phyloP scores from a whole-genome alignment of 2,797 vertebrate species.

The Triplophysa yarkandensis region DNA sequence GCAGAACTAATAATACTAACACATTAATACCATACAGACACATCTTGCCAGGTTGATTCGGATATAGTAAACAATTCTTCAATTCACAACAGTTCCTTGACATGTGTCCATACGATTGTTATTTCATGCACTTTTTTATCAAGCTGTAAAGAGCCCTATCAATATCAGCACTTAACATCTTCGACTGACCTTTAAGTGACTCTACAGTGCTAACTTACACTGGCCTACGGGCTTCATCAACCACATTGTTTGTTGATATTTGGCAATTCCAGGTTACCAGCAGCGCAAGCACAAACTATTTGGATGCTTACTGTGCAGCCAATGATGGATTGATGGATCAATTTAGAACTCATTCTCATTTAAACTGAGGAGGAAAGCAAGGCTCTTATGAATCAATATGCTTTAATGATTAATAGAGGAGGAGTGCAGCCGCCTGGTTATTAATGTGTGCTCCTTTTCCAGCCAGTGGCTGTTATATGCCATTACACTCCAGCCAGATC shows the following conservation, averaged over 20 bases:
- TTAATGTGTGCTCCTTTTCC: conserved; percentile 56
- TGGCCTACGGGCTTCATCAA: conserved; percentile 48
- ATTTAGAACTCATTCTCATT: conserved; percentile 61
- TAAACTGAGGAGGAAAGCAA: conserved; percentile 58
- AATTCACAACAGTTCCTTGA: neutral
- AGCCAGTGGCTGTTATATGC: conserved; percentile 44
- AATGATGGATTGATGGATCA: conserved; percentile 64
- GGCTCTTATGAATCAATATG: conserved; percentile 64
- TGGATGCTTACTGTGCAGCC: conserved; percentile 58
- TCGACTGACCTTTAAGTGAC: conserved; percentile 25
- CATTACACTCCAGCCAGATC: conserved; percentile 38
- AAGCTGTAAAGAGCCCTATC: conserved; percentile 7
- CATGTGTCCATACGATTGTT: neutral
- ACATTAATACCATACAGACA: neutral
- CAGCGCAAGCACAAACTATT: conserved; percentile 37
- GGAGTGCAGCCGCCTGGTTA: conserved; percentile 54
- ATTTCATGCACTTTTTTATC: conserved; percentile 3
- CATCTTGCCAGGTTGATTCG: neutral
- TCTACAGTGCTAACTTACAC: conserved; percentile 38
- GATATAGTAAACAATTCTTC: neutral
- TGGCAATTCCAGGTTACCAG: conserved; percentile 35
- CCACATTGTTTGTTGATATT: conserved; percentile 32
- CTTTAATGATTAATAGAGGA: conserved; percentile 63
- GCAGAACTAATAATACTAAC: neutral
- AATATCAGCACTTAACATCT: conserved; percentile 14